Evolutionary conservation across 2,113 vertebrate species (phyloP), one percentile per base, ranked within the genome.

Genomic region (Mustela nigripes): DNA sequence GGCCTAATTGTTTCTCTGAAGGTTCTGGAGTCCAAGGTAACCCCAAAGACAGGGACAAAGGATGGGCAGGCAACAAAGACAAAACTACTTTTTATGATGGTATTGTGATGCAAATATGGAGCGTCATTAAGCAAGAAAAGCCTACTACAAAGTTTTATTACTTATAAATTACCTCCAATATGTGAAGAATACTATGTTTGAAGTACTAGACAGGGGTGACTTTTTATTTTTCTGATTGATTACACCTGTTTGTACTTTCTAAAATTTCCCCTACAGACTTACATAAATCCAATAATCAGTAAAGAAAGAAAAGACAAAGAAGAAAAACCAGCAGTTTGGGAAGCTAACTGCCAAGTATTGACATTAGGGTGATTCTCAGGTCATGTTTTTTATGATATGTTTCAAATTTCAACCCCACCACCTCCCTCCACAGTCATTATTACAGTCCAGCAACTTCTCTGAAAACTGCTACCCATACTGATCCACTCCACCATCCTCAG

Each of bases 111-210:
- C 85, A 45, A 48, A 65, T 48, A 65, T 26, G 11, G 39, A 67
- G 24, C 36, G 60, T 76, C 31, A 42, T 22, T 36, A 73, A 82
- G 39, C 16, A 82, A 91, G 60, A 97, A 39, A 39, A 39, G 39
- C 11, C 31, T 82, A 53, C 7, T 53, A 7, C 31, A 91, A 69
- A 87, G 12, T 94, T 91, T 91, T 56, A 82, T 6, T 15, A 21
- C 22, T 91, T 24, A 87, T 39, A 97, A 94, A 87, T 94, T 36
- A 42, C 42, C 28, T 93, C 33, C 33, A 53, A 36, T 39, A 48
- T 45, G n/a, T 87, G 33, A 90, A 94, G 22, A 8, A 83, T 63
- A 11, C 10, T 28, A 65, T 71, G 24, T 39, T 48, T 39, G 24
- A 31, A 19, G 19, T 31, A 11, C 33, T n/a, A 60, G 26, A 67